Percentiles rank a stretch among this genome's conserved stretches.
Evolutionary conservation across 1,140 invertebrate genomes (phyloP).

Genomic region (Heliconius melpomene): DNA sequence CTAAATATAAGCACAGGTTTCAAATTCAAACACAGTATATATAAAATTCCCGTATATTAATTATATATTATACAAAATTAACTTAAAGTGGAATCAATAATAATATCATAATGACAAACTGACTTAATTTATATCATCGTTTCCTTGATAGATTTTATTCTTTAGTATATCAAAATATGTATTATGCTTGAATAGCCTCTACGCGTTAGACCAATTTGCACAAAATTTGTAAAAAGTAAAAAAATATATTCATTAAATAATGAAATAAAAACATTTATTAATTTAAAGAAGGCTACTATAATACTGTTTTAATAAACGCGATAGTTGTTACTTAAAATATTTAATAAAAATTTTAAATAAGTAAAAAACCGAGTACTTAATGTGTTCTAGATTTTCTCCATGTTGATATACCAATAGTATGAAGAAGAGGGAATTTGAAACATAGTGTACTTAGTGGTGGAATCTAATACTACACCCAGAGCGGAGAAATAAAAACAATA

Average conservation of each 20-base stretch:
- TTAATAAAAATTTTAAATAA: neutral
- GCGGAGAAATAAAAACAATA: no score
- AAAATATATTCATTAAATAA: neutral
- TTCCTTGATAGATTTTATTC: neutral
- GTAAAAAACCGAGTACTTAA: neutral
- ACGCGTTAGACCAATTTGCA: neutral
- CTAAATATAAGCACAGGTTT: neutral
- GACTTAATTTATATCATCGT: neutral
- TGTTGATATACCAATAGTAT: neutral
- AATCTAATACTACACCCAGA: no score
- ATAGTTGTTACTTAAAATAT: neutral
- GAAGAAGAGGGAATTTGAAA: neutral
- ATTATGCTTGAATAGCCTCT: constrained; percentile 20
- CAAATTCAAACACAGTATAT: neutral
- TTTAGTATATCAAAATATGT: constrained; percentile 18
- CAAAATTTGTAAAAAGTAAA: neutral
- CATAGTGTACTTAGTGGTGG: no score
- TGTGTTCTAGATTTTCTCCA: no score
- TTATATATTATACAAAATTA: constrained; percentile 33
- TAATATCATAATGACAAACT: constrained; percentile 10
- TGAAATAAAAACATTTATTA: neutral
- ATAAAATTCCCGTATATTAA: constrained; percentile 35
- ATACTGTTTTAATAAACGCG: no score
- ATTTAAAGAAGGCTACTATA: no score
- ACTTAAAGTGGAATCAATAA: constrained; percentile 29